Evolutionary conservation across 2,888 invertebrate species (phyloP).

Genomic region (Cheilosia soror): DNA sequence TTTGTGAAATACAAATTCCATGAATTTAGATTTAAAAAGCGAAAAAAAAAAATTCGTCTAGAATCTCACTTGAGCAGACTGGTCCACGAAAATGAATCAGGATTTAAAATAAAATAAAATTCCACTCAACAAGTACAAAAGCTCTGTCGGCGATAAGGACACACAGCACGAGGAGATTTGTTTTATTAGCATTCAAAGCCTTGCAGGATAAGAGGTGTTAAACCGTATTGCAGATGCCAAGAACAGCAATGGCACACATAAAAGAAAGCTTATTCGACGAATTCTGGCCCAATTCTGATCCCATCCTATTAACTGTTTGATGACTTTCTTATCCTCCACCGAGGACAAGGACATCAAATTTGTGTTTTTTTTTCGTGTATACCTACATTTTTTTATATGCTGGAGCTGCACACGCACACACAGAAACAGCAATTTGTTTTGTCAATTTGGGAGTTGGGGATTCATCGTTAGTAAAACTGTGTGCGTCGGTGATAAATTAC

Average conservation of each 20-base stretch:
- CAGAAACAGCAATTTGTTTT: background rate
- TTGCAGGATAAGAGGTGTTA: slow-evolving; percentile 19
- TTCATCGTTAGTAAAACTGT: slow-evolving; percentile 24
- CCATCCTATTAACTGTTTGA: slow-evolving; percentile 52
- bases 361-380: background rate
- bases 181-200: slow-evolving; percentile 32
- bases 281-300: slow-evolving; percentile 37
- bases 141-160: slow-evolving; percentile 44
- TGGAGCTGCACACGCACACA: background rate
- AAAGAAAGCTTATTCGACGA: slow-evolving; percentile 49
- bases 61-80: background rate
- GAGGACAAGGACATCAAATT: slow-evolving; percentile 42
- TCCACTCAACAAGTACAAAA: slow-evolving; percentile 39
- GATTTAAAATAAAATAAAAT: slow-evolving; percentile 40
- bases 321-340: slow-evolving; percentile 52
- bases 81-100: slow-evolving; percentile 35
- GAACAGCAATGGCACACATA: slow-evolving; percentile 9
- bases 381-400: background rate
- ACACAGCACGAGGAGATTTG: slow-evolving; percentile 42
- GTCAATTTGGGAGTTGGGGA: slow-evolving; percentile 42
- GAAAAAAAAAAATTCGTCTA: background rate
- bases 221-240: slow-evolving; percentile 23
- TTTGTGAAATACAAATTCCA: background rate
- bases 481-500: too few species aligned
- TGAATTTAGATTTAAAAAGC: background rate